Evolutionary conservation across 2,113 vertebrate species (phyloP).

Genomic region (Lampris incognitus): DNA sequence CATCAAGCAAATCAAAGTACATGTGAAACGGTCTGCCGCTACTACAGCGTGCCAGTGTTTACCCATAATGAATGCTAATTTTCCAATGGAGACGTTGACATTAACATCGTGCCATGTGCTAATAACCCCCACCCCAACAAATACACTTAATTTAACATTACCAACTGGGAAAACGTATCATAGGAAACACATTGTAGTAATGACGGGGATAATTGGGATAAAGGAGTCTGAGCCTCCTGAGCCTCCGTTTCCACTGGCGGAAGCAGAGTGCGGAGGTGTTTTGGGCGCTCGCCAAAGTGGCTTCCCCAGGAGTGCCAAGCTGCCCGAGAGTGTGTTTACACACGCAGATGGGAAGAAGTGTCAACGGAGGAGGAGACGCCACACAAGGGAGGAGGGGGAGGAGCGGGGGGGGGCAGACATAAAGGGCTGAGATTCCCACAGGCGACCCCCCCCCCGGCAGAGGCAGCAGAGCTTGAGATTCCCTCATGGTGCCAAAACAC

Average conservation of each 20-base stretch:
- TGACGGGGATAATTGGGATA: slow-evolving; percentile 60
- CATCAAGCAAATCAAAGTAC: neutral
- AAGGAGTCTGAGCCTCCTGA: slow-evolving; percentile 48
- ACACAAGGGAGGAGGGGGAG: slow-evolving; percentile 42
- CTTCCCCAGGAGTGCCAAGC: slow-evolving; percentile 71
- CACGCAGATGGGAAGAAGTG: slow-evolving; percentile 56
- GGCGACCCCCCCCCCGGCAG: slow-evolving; percentile 68
- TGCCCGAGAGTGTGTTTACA: slow-evolving; percentile 77
- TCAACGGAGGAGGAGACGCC: slow-evolving; percentile 62
- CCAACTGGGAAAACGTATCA: slow-evolving; percentile 51
- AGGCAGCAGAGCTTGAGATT: slow-evolving; percentile 55
- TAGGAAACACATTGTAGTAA: slow-evolving; percentile 44
- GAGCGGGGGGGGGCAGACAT: slow-evolving; percentile 56
- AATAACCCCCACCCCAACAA: neutral
- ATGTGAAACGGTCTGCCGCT: neutral
- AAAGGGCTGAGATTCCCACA: slow-evolving; percentile 75
- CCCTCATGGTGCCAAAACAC: slow-evolving; percentile 55
- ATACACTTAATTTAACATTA: slow-evolving; percentile 41
- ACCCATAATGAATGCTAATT: slow-evolving; percentile 18
- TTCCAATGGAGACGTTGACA: neutral
- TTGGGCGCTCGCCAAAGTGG: slow-evolving; percentile 72
- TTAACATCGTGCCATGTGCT: slow-evolving; percentile 13
- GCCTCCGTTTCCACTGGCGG: slow-evolving; percentile 53
- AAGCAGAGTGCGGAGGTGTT: slow-evolving; percentile 44
- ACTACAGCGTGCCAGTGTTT: neutral